Evolutionary conservation across 2,113 vertebrate species (phyloP), one percentile per base, ranked within the genome.

Genomic region (Albula goreensis): DNA sequence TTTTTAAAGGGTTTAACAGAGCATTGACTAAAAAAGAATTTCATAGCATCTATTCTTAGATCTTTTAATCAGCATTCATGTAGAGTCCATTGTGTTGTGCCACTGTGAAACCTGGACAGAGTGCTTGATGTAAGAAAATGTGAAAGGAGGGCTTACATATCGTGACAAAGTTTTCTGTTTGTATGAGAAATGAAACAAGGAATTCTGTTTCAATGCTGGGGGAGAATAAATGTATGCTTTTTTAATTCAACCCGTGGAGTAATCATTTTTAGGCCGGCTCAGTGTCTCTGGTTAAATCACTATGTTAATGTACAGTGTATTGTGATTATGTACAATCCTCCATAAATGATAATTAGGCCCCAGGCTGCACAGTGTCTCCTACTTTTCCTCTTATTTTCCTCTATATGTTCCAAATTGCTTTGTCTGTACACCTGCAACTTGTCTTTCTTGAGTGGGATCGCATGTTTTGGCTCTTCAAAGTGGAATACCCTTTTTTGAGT

Each of bases 361-460:
- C 53, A 4, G 70, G n/a, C 70, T 31, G 22, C n/a, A 7, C 1
- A 8, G 2, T 74, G 70, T 74, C n/a, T 74, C 17, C 2, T 52
- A 8, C 48, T 50, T 81, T 79, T 83, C 77, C 50, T 85, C 78
- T 80, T 51, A 7, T 41, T 86, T 86, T 60, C 4, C 48, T 51
- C 56, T 60, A 8, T 81, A 8, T 50, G n/a, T 77, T 82, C 50
- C 10, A 50, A 77, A 84, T 63, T 82, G 79, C 60, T 85, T 78
- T 83, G 63, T 88, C 85, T 79, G 78, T 91, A 60, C 83, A 86
- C 81, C 57, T 85, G 60, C 80, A 41, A 53, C 80, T 66, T 15
- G 74, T 82, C 80, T 78, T 41, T 82, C 82, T 77, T 48, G 12
- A 80, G 86, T 13, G 52, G 11, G 31, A 79, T 83, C 81, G 13